phyloP scores from a whole-genome alignment of 2,113 vertebrate genomes.

The Zosterops pallidus region DNA sequence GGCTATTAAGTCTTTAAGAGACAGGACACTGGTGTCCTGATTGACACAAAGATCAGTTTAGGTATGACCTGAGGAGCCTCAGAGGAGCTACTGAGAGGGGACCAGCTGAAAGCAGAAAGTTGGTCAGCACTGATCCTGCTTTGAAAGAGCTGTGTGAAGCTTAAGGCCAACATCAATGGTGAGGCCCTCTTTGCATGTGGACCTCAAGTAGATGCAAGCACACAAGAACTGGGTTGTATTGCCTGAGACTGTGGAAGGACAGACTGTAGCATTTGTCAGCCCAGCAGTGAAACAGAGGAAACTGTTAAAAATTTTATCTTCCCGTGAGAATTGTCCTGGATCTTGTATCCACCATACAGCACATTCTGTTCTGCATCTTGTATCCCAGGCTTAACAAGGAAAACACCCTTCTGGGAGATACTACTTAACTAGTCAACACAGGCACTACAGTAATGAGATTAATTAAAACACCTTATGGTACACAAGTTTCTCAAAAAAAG shows the following conservation, averaged over 20 bases:
- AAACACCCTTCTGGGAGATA: neutral
- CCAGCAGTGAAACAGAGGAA: neutral
- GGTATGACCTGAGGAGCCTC: neutral
- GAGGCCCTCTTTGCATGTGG: neutral
- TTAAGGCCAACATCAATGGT: neutral
- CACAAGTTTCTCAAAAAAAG: neutral
- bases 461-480: constrained; percentile 39
- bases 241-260: neutral
- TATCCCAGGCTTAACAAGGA: constrained; percentile 3
- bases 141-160: neutral
- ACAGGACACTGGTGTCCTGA: neutral
- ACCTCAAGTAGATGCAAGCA: neutral
- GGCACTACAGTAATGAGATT: neutral
- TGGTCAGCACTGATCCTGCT: neutral
- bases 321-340: neutral
- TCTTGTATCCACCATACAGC: neutral
- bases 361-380: constrained; percentile 1
- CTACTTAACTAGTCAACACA: constrained; percentile 17
- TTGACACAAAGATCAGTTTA: neutral
- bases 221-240: neutral
- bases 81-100: neutral
- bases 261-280: neutral
- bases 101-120: neutral
- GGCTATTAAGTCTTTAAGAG: neutral
- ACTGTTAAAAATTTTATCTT: neutral